Conservation (phyloP, 2,113 vertebrate species). For the Sylvietta virens region DNA sequence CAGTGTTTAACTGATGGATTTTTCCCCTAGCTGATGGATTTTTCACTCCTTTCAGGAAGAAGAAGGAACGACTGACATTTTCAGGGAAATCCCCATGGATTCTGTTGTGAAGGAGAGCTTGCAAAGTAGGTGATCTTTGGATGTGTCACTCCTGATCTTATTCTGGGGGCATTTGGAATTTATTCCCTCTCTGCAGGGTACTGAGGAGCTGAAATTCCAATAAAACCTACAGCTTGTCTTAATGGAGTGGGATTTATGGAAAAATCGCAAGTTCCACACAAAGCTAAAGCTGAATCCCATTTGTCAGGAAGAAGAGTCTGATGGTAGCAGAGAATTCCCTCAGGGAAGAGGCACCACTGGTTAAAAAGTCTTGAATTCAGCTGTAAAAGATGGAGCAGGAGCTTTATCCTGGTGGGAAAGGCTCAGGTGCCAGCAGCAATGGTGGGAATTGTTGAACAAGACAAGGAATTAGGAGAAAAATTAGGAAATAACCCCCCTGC, state of each 20-base stretch:
- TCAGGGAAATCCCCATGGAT: slow-evolving; percentile 67
- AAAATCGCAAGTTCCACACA: neutral
- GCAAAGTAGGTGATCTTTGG: slow-evolving; percentile 45
- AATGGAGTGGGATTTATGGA: neutral
- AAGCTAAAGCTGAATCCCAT: neutral
- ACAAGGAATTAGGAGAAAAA: neutral
- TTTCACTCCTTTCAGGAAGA: slow-evolving; percentile 70
- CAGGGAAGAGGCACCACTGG: neutral
- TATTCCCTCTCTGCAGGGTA: neutral
- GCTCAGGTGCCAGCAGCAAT: neutral
- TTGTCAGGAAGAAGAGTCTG: neutral
- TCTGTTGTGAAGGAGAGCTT: slow-evolving; percentile 71
- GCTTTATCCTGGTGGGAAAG: neutral
- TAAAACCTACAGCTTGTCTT: neutral
- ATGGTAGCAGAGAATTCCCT: neutral
- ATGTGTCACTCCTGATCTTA: rapidly evolving
- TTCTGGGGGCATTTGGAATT: neutral
- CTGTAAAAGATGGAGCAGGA: neutral
- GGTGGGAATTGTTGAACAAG: neutral
- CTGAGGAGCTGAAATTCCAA: neutral
- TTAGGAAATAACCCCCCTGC: neutral
- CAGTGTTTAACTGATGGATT: neutral
- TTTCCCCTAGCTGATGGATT: neutral
- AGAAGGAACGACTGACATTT: slow-evolving; percentile 38
- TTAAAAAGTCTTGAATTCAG: neutral